Conservation (phyloP, 1,140 invertebrate species). For the Oreohelix idahoensis region DNA sequence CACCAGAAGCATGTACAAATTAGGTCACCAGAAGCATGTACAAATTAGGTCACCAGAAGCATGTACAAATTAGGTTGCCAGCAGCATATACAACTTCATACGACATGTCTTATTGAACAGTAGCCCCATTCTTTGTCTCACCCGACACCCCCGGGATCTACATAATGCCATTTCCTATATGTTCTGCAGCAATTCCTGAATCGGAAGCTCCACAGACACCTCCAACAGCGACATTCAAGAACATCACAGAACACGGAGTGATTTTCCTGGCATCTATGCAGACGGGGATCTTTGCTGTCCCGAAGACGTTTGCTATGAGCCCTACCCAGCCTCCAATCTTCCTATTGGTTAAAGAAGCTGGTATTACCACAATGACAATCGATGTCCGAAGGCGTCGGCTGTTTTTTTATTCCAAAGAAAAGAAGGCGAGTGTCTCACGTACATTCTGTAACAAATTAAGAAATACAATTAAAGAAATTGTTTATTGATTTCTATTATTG, state of each 20-base stretch:
- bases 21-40: too few relatives aligned
- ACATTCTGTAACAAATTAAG: too few relatives aligned
- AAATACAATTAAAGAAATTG: too few relatives aligned
- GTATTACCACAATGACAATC: background rate
- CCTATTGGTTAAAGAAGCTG: background rate
- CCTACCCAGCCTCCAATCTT: background rate
- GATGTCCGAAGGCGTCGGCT: background rate
- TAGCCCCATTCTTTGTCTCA: too few relatives aligned
- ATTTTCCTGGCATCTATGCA: constrained; percentile 3
- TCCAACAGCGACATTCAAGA: background rate
- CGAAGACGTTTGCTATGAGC: constrained; percentile 13
- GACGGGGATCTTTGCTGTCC: background rate
- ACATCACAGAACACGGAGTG: background rate
- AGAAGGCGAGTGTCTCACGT: constrained; percentile 1
- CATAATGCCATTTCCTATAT: background rate
- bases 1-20: too few relatives aligned
- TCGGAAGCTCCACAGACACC: background rate
- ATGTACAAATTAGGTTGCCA: too few relatives aligned
- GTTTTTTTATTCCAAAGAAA: background rate
- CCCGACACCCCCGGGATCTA: too few relatives aligned
- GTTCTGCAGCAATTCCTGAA: background rate
- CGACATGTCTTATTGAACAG: too few relatives aligned
- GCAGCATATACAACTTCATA: too few relatives aligned
- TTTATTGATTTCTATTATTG: too few relatives aligned
- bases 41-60: too few relatives aligned